Evolutionary conservation across 2,113 vertebrate genomes (phyloP), one percentile per base, ranked within the genome.

Genomic region (Paraplagusia blochii): DNA sequence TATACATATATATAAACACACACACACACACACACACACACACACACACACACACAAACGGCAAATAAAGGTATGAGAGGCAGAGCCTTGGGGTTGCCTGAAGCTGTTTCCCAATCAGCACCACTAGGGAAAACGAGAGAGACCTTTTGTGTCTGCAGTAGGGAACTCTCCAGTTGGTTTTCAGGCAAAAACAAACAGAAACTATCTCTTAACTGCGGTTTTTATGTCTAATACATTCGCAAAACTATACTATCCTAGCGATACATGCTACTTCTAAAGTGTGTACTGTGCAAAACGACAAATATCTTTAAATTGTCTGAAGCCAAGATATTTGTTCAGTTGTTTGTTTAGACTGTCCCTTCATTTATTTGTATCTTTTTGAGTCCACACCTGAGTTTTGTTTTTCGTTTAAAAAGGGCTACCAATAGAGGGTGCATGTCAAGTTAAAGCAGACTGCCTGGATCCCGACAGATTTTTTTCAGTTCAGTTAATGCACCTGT

Each of bases 81-180:
- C 65, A 56, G 44, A 61, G 81, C 85, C 81, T 63, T 47, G 60
- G 64, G 83, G 76, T 50, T 64, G 87, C 85, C 83, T 70, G 70
- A 53, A 84, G 87, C 85, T 79, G 78, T 85, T 87, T 85, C 75
- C 74, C 74, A 77, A 87, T 84, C 83, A 73, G 40, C 65, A 17
- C 64, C 85, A 74, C 72, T 63, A 66, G 80, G 80, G 76, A 84
- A 63, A 81, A 80, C 69, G 77, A 74, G 51, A 84, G 77, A 85
- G 68, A 82, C 77, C 75, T 79, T 86, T 52, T 7, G 53, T 56
- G 45, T 74, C 78, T 70, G 52, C 74, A 74, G 39, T 46, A 66
- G 22, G 58, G 65, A 83, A 58, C 59, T 63, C 48, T 51, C 74
- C 79, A 82, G 80, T 79, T n/a, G 79, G 72, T 74, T 70, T 82